Evolutionary conservation across 2,113 vertebrate genomes (phyloP).

Genomic region (Pimephales promelas): DNA sequence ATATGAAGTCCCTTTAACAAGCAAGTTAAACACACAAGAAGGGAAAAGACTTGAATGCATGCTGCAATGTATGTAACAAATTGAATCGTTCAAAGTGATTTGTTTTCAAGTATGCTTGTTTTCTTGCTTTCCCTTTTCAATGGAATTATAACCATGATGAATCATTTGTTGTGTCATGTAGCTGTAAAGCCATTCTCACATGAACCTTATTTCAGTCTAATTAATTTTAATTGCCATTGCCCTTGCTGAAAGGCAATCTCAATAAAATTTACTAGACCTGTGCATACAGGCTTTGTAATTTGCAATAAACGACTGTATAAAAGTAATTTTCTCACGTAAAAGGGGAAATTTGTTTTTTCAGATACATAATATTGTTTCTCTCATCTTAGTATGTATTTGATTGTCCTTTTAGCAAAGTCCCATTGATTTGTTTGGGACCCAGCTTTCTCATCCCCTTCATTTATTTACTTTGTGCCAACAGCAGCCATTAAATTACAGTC

Average conservation of each 20-base stretch:
- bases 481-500: conserved; percentile 78
- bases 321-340: conserved; percentile 29
- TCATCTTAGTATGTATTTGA: conserved; percentile 64
- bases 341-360: background rate
- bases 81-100: conserved; percentile 59
- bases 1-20: conserved; percentile 99
- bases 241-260: conserved; percentile 89
- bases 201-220: conserved; percentile 69
- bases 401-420: conserved; percentile 86
- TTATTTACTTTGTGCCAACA: conserved; percentile 81
- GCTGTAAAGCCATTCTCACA: conserved; percentile 78
- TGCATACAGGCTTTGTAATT: conserved; percentile 40
- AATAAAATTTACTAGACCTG: conserved; percentile 52
- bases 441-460: conserved; percentile 54
- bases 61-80: conserved; percentile 80
- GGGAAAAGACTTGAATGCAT: conserved; percentile 84
- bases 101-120: conserved; percentile 60
- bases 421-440: conserved; percentile 47
- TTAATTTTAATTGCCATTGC: conserved; percentile 72
- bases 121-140: conserved; percentile 60
- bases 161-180: conserved; percentile 83
- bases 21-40: conserved; percentile 78
- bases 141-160: conserved; percentile 84
- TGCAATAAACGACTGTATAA: conserved; percentile 6
- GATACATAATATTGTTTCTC: conserved; percentile 11